Base-by-base conservation (phyloP, 2,888 invertebrate genomes). In the Yponomeuta cagnagella region DNA sequence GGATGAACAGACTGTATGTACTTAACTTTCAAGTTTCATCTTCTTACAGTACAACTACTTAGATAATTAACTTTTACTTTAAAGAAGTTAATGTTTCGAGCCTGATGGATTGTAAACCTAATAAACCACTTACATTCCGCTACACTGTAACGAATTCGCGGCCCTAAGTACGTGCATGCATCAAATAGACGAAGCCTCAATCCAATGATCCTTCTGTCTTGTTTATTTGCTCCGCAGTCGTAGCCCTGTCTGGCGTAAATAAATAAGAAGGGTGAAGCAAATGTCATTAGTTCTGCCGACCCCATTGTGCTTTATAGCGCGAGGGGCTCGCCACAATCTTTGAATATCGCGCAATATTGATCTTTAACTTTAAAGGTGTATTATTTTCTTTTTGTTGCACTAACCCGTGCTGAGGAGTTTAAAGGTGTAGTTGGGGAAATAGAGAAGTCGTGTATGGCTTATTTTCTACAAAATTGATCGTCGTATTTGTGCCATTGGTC, bases 241-340 rank as follows among this genome's bases (percentile, higher is more conserved):
- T 58, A 15, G 15, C 52, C 52, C 52, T 15, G 15, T 15, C 52
- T 58, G 52, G 15, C 68, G 75, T 72, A 74, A 75, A 77, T 77
- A 79, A 78, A 77, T 77, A 74, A 77, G 77, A 74, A 68, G 84
- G 85, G 83, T 79, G 79, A 73, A 77, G 23, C 37, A 23, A 33
- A 30, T 9, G 76, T 77, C 81, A 79, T 80, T 82, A 78, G 77
- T 78, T 77, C 76, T 76, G 79, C 77, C 75, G 77, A 78, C 77
- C 81, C 81, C 69, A 71, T 72, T 79, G 81, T 80, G 73, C 80
- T 79, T 77, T 72, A 73, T 65, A 76, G 74, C 70, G 74, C 72
- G 75, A 67, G 73, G 77, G 73, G 76, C 74, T 75, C 70, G 75
- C 74, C 71, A 48, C 23, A 68, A 68, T 68, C 68, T 48, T 48